Conservation (phyloP, 2,888 invertebrate species). For the Thereva unica region DNA sequence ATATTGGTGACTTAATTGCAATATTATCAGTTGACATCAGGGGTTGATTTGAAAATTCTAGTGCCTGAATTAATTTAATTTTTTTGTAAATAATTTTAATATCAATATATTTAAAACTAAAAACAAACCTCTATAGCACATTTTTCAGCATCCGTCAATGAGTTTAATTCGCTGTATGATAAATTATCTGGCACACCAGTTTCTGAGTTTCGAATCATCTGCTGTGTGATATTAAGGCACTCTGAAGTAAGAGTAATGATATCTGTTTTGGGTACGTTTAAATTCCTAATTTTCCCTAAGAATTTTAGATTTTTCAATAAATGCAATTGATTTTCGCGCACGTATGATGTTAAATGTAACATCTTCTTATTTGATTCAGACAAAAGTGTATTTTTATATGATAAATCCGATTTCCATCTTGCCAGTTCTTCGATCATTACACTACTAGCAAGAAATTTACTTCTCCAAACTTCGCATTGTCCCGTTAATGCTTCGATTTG, state of each 20-base stretch:
- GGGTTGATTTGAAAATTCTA: no score
- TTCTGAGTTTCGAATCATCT: conserved; percentile 56
- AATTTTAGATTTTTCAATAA: conserved; percentile 56
- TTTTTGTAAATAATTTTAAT: no score
- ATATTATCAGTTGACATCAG: background rate
- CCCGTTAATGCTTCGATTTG: conserved; percentile 92
- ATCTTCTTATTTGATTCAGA: conserved; percentile 54
- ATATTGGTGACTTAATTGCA: background rate
- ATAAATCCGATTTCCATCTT: conserved; percentile 79
- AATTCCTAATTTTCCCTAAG: conserved; percentile 53
- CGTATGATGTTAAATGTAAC: conserved; percentile 53
- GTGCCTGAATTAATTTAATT: no score
- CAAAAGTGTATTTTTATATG: conserved; percentile 60
- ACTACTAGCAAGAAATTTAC: conserved; percentile 94
- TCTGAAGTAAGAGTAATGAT: conserved; percentile 55
- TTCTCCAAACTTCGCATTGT: conserved; percentile 95
- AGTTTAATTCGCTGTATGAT: conserved; percentile 50
- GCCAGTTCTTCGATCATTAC: conserved; percentile 92
- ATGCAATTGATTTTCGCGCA: conserved; percentile 58
- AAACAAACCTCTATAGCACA: conserved; percentile 51
- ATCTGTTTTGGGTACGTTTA: conserved; percentile 55
- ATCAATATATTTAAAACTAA: background rate
- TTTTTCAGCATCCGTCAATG: conserved; percentile 54
- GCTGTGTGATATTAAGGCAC: conserved; percentile 56
- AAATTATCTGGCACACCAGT: conserved; percentile 56